Conservation (phyloP, 2,113 vertebrate genomes). For the Poeciliopsis retropinna region DNA sequence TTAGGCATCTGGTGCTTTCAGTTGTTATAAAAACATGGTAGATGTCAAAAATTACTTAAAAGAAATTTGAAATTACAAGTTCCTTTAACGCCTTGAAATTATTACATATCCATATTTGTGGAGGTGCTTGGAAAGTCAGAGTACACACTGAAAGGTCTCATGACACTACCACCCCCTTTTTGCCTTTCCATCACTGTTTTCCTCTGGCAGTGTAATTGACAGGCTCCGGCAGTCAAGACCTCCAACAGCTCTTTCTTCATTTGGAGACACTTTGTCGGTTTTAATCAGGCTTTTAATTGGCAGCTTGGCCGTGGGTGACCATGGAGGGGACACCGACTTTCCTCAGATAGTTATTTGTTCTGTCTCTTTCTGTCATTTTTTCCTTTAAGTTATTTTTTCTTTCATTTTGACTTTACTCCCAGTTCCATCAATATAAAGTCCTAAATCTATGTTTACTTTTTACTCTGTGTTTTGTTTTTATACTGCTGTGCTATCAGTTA, state of each 20-base stretch:
- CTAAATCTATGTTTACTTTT: slow-evolving; percentile 37
- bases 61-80: no score
- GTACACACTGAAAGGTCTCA: slow-evolving; percentile 36
- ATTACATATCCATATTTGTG: slow-evolving; percentile 21
- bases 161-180: slow-evolving; percentile 66
- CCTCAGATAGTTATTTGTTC: slow-evolving; percentile 32
- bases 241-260: slow-evolving; percentile 82
- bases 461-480: slow-evolving; percentile 27
- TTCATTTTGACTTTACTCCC: slow-evolving; percentile 1
- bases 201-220: slow-evolving; percentile 78
- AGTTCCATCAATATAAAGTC: slow-evolving; percentile 24
- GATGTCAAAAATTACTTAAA: no score
- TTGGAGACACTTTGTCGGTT: slow-evolving; percentile 84
- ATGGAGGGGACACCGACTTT: slow-evolving; percentile 68
- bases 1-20: no score
- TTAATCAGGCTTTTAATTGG: slow-evolving; percentile 85
- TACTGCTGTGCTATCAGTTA: slow-evolving; percentile 39
- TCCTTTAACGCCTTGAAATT: neutral
- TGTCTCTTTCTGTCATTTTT: neutral
- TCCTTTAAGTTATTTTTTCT: slow-evolving; percentile 2
- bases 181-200: slow-evolving; percentile 59
- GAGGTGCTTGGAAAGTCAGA: slow-evolving; percentile 26
- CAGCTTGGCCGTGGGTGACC: slow-evolving; percentile 74
- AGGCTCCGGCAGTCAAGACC: slow-evolving; percentile 76
- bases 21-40: no score